Conservation (phyloP, 2,113 vertebrate species). For the Tupaia chinensis region DNA sequence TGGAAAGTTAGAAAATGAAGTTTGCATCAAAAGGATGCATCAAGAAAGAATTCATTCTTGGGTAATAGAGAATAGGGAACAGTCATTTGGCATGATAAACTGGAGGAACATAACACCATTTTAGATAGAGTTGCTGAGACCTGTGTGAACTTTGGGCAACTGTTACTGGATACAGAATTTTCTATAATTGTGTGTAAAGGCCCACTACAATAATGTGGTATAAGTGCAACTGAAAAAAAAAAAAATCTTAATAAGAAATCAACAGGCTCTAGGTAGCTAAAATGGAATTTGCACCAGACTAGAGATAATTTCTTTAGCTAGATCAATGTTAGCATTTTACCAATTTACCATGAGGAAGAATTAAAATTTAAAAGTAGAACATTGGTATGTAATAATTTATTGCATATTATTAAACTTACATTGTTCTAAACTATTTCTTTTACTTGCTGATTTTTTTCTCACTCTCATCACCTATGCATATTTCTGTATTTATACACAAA, state of each 20-base stretch:
- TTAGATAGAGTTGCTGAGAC: background rate
- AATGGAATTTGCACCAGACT: background rate
- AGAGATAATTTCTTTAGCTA: background rate
- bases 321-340: background rate
- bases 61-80: background rate
- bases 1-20: background rate
- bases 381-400: background rate
- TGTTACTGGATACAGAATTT: background rate
- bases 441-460: background rate
- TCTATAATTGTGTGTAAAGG: background rate
- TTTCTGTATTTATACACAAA: background rate
- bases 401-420: background rate
- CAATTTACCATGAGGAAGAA: background rate
- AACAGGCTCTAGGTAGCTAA: background rate
- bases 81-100: background rate
- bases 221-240: background rate
- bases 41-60: background rate
- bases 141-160: background rate
- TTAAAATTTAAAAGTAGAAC: background rate
- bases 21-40: background rate
- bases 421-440: background rate
- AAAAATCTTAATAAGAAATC: background rate
- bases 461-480: background rate
- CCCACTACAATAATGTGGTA: background rate
- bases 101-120: background rate